Percentiles rank a stretch among this genome's conserved stretches.
These are phyloP conservation scores for Nebria brevicollis DNA, from an alignment of 2,888 invertebrate species.

Conservation along the genomic window DNA sequence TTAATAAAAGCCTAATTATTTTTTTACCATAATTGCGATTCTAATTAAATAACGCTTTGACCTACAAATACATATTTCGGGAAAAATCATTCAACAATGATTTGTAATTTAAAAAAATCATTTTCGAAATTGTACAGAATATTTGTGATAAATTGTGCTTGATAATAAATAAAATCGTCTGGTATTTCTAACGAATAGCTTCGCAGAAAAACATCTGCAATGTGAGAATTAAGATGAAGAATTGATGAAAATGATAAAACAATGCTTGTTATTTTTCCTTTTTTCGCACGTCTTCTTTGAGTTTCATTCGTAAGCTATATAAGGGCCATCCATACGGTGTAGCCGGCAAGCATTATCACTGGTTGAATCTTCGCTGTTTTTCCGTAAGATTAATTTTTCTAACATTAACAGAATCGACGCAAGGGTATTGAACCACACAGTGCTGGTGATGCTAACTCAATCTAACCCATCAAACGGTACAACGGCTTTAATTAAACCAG, in stretches of 20 bases:
- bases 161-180: neutral
- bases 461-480: neutral
- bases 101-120: too few species aligned
- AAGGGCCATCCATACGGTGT: neutral
- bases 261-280: neutral
- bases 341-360: neutral
- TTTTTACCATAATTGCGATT: too few species aligned
- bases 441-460: neutral
- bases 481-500: neutral
- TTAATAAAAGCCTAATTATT: too few species aligned
- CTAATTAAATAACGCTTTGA: too few species aligned
- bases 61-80: too few species aligned
- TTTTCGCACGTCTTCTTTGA: neutral
- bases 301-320: neutral
- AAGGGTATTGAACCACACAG: neutral
- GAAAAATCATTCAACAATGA: too few species aligned
- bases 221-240: neutral
- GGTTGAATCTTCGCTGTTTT: neutral
- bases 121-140: too few species aligned
- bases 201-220: neutral
- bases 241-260: neutral
- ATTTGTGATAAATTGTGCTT: too few species aligned
- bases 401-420: neutral
- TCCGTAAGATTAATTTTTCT: neutral
- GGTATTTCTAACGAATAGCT: neutral